Conservation (phyloP, 2,113 vertebrate genomes). For the Nesogale talazaci region DNA sequence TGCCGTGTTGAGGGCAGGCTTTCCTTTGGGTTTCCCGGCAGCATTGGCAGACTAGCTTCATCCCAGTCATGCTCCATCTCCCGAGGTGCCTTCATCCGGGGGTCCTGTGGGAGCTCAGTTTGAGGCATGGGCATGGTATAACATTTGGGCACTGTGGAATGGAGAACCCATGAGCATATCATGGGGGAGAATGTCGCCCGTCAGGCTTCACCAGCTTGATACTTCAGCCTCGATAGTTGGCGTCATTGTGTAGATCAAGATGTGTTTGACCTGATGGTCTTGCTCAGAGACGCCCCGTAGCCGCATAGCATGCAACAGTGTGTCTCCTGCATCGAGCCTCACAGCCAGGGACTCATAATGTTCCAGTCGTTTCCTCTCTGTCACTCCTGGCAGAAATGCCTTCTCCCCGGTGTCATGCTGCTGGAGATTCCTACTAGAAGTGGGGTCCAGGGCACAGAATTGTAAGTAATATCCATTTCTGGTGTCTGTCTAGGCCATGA, state of each 20-base stretch:
- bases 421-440: neutral
- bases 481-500: conserved; percentile 93
- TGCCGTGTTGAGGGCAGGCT: conserved; percentile 78
- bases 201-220: neutral
- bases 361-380: neutral
- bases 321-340: neutral
- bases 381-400: conserved; percentile 29
- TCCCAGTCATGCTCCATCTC: neutral
- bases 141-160: neutral
- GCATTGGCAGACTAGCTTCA: neutral
- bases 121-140: neutral
- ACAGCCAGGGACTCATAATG: neutral
- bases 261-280: neutral
- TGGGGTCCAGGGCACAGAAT: neutral
- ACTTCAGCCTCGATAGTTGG: too few species aligned
- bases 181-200: neutral
- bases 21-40: neutral
- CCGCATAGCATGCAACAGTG: neutral
- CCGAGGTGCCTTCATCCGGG: conserved; percentile 1
- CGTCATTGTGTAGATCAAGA: neutral
- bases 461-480: conserved; percentile 63
- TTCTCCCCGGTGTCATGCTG: neutral
- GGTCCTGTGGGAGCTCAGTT: neutral
- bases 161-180: neutral
- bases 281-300: neutral